A percentile compares a stretch with the other conserved stretches of the same genome.
phyloP scores from a whole-genome alignment of 1,140 invertebrate genomes.

The Elymnias hypermnestra region DNA sequence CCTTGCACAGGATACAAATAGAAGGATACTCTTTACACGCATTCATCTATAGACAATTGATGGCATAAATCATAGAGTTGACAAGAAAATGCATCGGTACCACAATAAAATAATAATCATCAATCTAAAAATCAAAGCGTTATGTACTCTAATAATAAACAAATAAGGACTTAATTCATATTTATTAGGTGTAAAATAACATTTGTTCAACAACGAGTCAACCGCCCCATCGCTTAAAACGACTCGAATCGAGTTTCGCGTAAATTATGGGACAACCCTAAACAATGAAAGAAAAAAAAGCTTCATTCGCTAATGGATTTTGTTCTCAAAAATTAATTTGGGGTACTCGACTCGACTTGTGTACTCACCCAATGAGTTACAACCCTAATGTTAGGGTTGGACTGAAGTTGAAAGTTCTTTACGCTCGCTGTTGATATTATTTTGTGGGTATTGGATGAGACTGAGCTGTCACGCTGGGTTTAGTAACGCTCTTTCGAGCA shows the following conservation, averaged over 20 bases:
- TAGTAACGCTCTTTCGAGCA: neutral
- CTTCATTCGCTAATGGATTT: slow-evolving; percentile 70
- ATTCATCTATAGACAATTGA: slow-evolving; percentile 66
- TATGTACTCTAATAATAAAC: slow-evolving; percentile 15
- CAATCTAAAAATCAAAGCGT: slow-evolving; percentile 13
- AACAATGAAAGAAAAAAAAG: slow-evolving; percentile 61
- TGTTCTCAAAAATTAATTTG: slow-evolving; percentile 73
- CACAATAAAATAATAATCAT: slow-evolving; percentile 21
- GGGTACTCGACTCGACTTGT: slow-evolving; percentile 61
- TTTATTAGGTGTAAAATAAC: no score
- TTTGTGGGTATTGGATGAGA: no score
- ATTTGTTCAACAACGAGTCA: slow-evolving; percentile 37
- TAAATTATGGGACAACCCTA: slow-evolving; percentile 70
- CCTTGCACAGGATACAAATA: slow-evolving; percentile 45
- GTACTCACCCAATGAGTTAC: slow-evolving; percentile 57
- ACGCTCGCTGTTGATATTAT: neutral
- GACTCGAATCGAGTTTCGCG: slow-evolving; percentile 58
- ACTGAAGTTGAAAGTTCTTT: neutral
- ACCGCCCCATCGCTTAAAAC: slow-evolving; percentile 64
- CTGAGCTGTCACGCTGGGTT: no score
- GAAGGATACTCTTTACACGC: slow-evolving; percentile 66
- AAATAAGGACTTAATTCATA: no score
- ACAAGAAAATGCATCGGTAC: slow-evolving; percentile 56
- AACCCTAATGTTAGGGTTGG: slow-evolving; percentile 44
- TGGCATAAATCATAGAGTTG: slow-evolving; percentile 67